Evolutionary conservation across 2,888 invertebrate species (phyloP).

Genomic region (Xestia xanthographa): DNA sequence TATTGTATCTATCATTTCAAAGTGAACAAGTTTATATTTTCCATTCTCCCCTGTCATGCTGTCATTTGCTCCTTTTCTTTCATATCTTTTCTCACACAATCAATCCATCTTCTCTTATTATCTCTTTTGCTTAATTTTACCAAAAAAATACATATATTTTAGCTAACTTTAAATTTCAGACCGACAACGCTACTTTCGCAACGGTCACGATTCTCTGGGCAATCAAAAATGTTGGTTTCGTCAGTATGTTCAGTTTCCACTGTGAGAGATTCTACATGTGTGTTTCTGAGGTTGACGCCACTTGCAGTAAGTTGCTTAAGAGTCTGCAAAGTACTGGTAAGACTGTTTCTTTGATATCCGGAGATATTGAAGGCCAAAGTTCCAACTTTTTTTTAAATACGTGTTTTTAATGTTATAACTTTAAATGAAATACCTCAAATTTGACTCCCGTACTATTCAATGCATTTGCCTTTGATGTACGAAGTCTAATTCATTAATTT

Average conservation of each 20-base stretch:
- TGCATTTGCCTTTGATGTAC: too few species aligned
- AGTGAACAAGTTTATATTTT: too few species aligned
- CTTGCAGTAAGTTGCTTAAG: constrained; percentile 16
- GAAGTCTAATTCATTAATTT: too few species aligned
- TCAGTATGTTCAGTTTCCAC: constrained; percentile 12
- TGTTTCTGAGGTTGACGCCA: constrained; percentile 4
- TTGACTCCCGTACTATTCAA: too few species aligned
- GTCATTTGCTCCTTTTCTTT: too few species aligned
- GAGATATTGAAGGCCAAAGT: too few species aligned
- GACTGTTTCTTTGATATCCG: neutral
- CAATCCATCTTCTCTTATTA: neutral
- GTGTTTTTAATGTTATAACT: too few species aligned
- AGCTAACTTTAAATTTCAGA: constrained; percentile 5
- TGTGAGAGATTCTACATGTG: constrained; percentile 31
- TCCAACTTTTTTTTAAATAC: too few species aligned
- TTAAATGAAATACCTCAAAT: too few species aligned
- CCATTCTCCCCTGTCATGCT: too few species aligned
- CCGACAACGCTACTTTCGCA: neutral
- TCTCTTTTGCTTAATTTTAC: neutral
- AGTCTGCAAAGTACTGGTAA: constrained; percentile 18
- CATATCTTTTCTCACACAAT: too few species aligned
- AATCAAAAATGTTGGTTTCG: constrained; percentile 3
- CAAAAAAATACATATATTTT: neutral
- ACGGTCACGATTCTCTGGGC: neutral
- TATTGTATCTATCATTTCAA: too few species aligned